Percentiles rank a stretch among this genome's conserved stretches.
Conservation (phyloP, 1,140 invertebrate species). For the Cheumatopsyche charites region DNA sequence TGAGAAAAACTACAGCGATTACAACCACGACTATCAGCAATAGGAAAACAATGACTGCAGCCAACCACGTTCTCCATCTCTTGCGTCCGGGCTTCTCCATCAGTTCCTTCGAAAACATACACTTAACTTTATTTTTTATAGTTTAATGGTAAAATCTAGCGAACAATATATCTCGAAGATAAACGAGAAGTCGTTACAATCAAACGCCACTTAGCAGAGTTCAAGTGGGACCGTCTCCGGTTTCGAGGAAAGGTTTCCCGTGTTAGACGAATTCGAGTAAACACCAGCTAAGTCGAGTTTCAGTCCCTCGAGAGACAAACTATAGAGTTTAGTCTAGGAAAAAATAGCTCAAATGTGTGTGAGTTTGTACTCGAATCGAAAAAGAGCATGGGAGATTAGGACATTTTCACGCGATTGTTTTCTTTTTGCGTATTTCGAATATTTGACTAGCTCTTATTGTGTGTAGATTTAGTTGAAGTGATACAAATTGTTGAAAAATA, state of each 20-base stretch:
- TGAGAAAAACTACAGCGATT: conserved; percentile 48
- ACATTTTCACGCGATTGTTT: too few species aligned
- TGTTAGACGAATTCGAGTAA: not conserved
- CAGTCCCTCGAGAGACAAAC: not conserved
- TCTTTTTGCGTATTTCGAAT: too few species aligned
- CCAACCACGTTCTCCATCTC: conserved; percentile 52
- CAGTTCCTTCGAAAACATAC: conserved; percentile 51
- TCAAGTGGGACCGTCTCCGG: not conserved
- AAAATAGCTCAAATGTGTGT: not conserved
- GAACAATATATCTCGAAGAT: too few species aligned
- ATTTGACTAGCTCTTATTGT: too few species aligned
- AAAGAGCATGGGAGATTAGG: too few species aligned
- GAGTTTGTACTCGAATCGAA: not conserved
- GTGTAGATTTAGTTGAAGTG: too few species aligned
- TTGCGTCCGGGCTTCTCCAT: conserved; percentile 54
- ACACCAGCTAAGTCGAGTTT: not conserved
- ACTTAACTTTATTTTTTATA: too few species aligned
- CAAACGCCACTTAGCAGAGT: not conserved
- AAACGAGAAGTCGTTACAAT: conserved; percentile 7
- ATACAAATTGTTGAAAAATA: too few species aligned
- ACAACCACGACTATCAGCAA: conserved; percentile 50
- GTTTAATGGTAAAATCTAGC: too few species aligned
- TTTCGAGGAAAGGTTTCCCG: conserved; percentile 8
- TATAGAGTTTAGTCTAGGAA: not conserved
- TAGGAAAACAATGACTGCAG: conserved; percentile 48